A percentile compares a stretch with the other conserved stretches of the same genome.
phyloP scores from a whole-genome alignment of 2,888 invertebrate genomes.

The Drosophila borborema region DNA sequence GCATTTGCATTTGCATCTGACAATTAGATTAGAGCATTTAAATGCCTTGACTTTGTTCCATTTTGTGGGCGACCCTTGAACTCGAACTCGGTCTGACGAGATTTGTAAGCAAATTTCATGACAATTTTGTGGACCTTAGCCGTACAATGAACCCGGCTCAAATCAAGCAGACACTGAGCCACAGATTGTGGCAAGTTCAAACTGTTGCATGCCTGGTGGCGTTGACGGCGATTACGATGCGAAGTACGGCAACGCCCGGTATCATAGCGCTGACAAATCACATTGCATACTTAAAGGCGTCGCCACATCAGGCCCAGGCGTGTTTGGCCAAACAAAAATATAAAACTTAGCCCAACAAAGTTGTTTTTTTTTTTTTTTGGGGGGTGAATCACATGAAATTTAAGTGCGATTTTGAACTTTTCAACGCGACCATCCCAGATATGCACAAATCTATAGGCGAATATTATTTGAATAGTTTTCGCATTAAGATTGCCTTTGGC shows the following conservation, averaged over 20 bases:
- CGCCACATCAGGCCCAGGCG: background rate
- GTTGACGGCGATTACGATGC: slow-evolving; percentile 27
- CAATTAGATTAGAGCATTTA: slow-evolving; percentile 26
- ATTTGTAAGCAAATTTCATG: background rate
- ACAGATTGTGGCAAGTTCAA: slow-evolving; percentile 16
- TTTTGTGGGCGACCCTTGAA: slow-evolving; percentile 26
- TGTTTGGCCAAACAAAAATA: background rate
- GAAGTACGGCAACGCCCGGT: slow-evolving; percentile 9
- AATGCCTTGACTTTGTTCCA: slow-evolving; percentile 10
- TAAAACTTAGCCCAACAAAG: background rate
- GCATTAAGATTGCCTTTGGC: slow-evolving; percentile 7
- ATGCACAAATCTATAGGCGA: background rate
- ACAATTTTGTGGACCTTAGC: background rate
- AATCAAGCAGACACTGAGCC: slow-evolving; percentile 5
- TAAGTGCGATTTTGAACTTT: slow-evolving; percentile 39
- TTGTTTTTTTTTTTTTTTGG: background rate
- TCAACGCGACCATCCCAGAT: background rate
- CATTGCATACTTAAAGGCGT: slow-evolving; percentile 17
- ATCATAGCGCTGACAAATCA: slow-evolving; percentile 11
- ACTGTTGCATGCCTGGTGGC: slow-evolving; percentile 28
- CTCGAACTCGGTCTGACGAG: slow-evolving; percentile 14
- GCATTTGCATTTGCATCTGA: slow-evolving; percentile 1
- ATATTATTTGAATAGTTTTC: slow-evolving; percentile 12
- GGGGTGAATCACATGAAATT: slow-evolving; percentile 34
- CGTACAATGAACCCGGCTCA: slow-evolving; percentile 19